phyloP scores from a whole-genome alignment of 2,797 vertebrate species.

The Mastacembelus armatus region DNA sequence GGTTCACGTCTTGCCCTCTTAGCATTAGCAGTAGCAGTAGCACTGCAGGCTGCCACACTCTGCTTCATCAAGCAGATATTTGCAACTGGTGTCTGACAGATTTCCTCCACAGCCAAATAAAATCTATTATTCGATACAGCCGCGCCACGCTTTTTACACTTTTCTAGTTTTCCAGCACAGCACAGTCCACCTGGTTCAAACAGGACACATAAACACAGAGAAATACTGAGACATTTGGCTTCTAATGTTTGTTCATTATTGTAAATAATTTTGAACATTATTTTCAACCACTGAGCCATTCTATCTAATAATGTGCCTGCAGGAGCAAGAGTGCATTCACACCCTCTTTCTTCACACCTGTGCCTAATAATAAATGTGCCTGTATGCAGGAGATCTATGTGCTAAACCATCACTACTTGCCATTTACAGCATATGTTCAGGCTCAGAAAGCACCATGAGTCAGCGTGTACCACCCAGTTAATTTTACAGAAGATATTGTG shows the following conservation, averaged over 20 bases:
- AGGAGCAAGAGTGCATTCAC: slow-evolving; percentile 23
- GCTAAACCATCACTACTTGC: background rate
- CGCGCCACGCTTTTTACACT: slow-evolving; percentile 19
- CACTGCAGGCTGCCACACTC: slow-evolving; percentile 30
- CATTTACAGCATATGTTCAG: slow-evolving; percentile 7
- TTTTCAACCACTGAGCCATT: slow-evolving; percentile 10
- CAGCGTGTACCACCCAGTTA: background rate
- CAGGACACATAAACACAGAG: background rate
- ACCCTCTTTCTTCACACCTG: slow-evolving; percentile 38
- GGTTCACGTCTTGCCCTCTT: background rate
- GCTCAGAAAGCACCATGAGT: background rate
- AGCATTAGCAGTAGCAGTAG: slow-evolving; percentile 14
- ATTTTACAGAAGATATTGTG: background rate
- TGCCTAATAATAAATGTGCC: slow-evolving; percentile 29
- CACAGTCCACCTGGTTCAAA: background rate
- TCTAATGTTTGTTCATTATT: background rate
- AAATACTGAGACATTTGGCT: background rate
- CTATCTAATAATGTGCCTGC: slow-evolving; percentile 7
- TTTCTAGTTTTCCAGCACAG: slow-evolving; percentile 6
- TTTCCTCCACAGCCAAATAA: slow-evolving; percentile 43
- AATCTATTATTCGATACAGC: slow-evolving; percentile 30
- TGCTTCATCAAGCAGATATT: slow-evolving; percentile 54
- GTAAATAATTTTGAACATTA: slow-evolving; percentile 8
- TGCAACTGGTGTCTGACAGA: slow-evolving; percentile 41
- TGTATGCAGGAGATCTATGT: background rate